phyloP scores from a whole-genome alignment of 2,797 vertebrate species.

The Ptychobarbus kaznakovi region DNA sequence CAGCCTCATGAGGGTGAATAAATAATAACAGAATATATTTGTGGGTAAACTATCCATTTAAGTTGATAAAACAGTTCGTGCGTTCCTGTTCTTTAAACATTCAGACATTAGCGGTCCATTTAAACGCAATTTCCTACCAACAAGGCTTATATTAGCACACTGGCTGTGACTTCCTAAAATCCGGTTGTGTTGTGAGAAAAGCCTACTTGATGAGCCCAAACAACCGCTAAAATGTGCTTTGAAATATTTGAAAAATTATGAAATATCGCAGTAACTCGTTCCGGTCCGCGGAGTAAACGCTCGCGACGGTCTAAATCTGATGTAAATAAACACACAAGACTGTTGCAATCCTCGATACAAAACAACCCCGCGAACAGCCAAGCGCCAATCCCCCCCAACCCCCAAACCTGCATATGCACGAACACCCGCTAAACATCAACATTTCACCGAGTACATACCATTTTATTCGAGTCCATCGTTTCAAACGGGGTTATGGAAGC shows the following conservation, averaged over 20 bases:
- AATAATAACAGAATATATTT: neutral
- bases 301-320: neutral
- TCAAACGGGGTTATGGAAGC: slow-evolving; percentile 24
- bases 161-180: neutral
- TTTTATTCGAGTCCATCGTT: slow-evolving; percentile 80
- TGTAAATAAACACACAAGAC: neutral
- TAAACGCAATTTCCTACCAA: slow-evolving; percentile 6
- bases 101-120: neutral
- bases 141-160: neutral
- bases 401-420: slow-evolving; percentile 10
- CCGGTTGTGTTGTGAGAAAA: slow-evolving; percentile 11
- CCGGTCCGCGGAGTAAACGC: neutral
- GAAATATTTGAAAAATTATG: neutral
- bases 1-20: neutral
- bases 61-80: neutral
- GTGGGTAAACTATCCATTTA: neutral
- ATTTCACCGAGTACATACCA: slow-evolving; percentile 71
- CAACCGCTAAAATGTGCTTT: neutral
- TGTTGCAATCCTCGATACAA: slow-evolving; percentile 19
- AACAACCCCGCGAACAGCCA: slow-evolving; percentile 36
- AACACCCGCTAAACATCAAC: slow-evolving; percentile 21
- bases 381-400: slow-evolving; percentile 10
- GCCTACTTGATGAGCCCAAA: neutral
- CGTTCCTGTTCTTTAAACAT: neutral
- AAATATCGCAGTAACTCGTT: neutral